These are phyloP conservation scores for Gonioctena quinquepunctata DNA, from an alignment of 1,140 invertebrate genomes.

Conservation along the genomic window DNA sequence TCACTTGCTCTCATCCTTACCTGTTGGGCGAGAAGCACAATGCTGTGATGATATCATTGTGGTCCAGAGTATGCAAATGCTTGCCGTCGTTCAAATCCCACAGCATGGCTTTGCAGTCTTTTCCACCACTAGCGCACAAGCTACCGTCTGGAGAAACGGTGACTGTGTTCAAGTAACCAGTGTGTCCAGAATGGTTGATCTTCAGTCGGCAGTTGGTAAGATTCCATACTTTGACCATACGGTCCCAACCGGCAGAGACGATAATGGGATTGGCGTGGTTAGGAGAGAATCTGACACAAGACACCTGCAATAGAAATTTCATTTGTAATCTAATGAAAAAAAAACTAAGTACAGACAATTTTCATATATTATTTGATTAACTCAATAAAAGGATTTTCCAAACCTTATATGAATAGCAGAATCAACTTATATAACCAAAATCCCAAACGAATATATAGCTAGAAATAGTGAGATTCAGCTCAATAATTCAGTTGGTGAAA, in stretches of 20 bases:
- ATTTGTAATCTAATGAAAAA: no score
- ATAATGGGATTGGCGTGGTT: constrained; percentile 98
- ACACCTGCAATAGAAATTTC: constrained; percentile 54
- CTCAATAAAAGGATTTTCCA: no score
- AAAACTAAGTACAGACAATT: no score
- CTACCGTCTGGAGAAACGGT: constrained; percentile 99
- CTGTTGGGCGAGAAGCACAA: constrained; percentile 98
- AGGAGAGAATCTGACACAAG: constrained; percentile 97
- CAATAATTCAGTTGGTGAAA: no score
- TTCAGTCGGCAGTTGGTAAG: constrained; percentile 98
- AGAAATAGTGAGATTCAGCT: no score
- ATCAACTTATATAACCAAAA: no score
- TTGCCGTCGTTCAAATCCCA: constrained; percentile 99
- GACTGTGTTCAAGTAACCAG: constrained; percentile 97
- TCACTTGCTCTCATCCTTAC: no score
- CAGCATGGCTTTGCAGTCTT: constrained; percentile 99
- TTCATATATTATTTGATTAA: no score
- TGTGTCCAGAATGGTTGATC: constrained; percentile 97
- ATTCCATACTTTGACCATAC: constrained; percentile 99
- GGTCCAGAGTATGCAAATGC: constrained; percentile 97
- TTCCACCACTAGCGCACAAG: constrained; percentile 98
- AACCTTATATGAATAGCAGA: no score
- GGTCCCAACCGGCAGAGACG: constrained; percentile 99
- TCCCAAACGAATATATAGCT: no score
- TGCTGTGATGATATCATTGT: constrained; percentile 97